A percentile compares a stretch with the other conserved stretches of the same genome.
Evolutionary conservation across 1,140 invertebrate species (phyloP).

Genomic region (Aethina tumida): DNA sequence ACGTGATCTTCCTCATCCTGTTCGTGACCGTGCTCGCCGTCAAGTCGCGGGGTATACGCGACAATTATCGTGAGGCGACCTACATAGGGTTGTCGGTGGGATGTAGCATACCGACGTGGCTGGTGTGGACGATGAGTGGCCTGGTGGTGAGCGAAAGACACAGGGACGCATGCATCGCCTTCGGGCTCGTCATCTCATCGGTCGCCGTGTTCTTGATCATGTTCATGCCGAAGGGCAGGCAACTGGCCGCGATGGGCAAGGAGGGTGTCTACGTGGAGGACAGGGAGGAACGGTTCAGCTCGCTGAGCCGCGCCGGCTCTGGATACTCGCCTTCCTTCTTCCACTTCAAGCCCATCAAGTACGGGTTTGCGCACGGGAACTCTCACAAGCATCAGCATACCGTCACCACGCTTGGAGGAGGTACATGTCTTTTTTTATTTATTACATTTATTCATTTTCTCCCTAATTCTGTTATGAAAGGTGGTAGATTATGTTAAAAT

Average conservation of each 20-base stretch:
- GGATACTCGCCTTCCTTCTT: slow-evolving; percentile 84
- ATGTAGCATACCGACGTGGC: slow-evolving; percentile 75
- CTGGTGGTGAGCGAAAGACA: slow-evolving; percentile 64
- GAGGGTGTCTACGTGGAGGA: slow-evolving; percentile 68
- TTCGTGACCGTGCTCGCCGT: slow-evolving; percentile 77
- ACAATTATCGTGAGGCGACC: slow-evolving; percentile 83
- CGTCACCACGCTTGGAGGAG: slow-evolving; percentile 50
- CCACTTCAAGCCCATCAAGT: slow-evolving; percentile 77
- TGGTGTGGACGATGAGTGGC: slow-evolving; percentile 69
- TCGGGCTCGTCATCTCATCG: slow-evolving; percentile 73
- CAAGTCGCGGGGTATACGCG: slow-evolving; percentile 76
- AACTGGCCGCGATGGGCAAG: slow-evolving; percentile 79
- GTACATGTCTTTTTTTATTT: slow-evolving; percentile 38
- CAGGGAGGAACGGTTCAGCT: slow-evolving; percentile 64
- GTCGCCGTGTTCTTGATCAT: slow-evolving; percentile 80
- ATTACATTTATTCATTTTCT: slow-evolving; percentile 2
- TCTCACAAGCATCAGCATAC: slow-evolving; percentile 41
- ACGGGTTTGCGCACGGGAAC: slow-evolving; percentile 40
- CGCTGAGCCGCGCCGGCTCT: slow-evolving; percentile 63
- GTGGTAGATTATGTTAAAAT: no score
- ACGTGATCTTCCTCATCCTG: slow-evolving; percentile 72
- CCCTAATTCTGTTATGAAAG: no score
- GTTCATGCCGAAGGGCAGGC: slow-evolving; percentile 90
- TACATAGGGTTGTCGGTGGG: slow-evolving; percentile 82
- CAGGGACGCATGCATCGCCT: slow-evolving; percentile 78